phyloP scores from a whole-genome alignment of 2,888 invertebrate genomes.

The Spisula subtruncata region DNA sequence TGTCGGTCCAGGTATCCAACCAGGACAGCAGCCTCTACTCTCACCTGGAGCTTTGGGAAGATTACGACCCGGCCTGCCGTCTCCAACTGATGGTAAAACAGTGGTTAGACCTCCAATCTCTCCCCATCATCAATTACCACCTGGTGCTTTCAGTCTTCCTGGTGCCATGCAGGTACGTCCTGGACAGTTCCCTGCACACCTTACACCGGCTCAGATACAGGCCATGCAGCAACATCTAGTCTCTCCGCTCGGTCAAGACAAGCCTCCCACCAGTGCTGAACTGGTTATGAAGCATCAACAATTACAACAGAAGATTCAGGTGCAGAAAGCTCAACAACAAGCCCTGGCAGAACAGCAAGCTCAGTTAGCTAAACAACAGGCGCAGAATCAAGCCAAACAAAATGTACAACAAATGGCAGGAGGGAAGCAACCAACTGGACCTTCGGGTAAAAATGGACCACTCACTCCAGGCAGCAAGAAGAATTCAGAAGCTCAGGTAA shows the following conservation, averaged over 20 bases:
- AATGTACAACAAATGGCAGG: not conserved
- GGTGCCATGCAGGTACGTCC: constrained; percentile 59
- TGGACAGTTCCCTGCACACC: constrained; percentile 58
- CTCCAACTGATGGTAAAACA: constrained; percentile 41
- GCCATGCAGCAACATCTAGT: constrained; percentile 66
- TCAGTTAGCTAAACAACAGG: constrained; percentile 79
- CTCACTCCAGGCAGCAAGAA: constrained; percentile 39
- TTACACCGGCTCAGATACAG: constrained; percentile 53
- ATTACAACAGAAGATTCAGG: constrained; percentile 79
- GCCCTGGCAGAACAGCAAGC: constrained; percentile 77
- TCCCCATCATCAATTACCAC: constrained; percentile 68
- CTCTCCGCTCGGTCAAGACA: constrained; percentile 59
- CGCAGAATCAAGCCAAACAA: constrained; percentile 52
- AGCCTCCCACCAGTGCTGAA: constrained; percentile 69
- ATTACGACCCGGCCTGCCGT: constrained; percentile 56
- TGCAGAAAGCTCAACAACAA: constrained; percentile 64
- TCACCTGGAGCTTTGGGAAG: constrained; percentile 60
- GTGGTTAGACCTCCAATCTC: constrained; percentile 58
- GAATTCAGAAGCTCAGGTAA: constrained; percentile 41
- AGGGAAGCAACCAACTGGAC: constrained; percentile 30
- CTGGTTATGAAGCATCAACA: constrained; percentile 70
- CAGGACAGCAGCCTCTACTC: constrained; percentile 51
- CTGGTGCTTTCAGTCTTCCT: constrained; percentile 65
- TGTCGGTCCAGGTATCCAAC: constrained; percentile 49
- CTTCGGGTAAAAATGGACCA: constrained; percentile 17